Percentiles rank a stretch among this genome's conserved stretches.
Evolutionary conservation across 1,140 invertebrate genomes (phyloP).

Genomic region (Zaprionus kolodkinae): DNA sequence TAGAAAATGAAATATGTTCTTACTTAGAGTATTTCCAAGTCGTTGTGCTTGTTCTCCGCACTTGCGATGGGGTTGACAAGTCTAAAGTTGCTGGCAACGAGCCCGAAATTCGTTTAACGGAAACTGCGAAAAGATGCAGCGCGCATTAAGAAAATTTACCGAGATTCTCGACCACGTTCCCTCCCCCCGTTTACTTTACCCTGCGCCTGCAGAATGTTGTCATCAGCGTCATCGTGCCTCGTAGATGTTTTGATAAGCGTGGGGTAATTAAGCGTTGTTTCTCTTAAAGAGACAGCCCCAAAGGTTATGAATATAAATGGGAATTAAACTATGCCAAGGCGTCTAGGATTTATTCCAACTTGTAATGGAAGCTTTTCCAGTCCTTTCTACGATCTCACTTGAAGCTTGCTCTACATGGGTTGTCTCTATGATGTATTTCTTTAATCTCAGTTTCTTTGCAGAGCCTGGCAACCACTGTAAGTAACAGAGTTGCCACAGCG

Average conservation of each 20-base stretch:
- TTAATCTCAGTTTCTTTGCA: constrained; percentile 39
- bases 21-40: constrained; percentile 9
- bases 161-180: constrained; percentile 17
- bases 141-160: constrained; percentile 74
- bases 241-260: constrained; percentile 79
- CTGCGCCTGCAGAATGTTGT: constrained; percentile 26
- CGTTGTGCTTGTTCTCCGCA: background rate
- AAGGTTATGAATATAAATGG: constrained; percentile 81
- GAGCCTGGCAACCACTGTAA: constrained; percentile 63
- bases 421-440: too few relatives aligned
- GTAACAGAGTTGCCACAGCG: constrained; percentile 48
- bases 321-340: constrained; percentile 78
- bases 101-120: constrained; percentile 48
- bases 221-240: constrained; percentile 53
- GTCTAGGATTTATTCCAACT: background rate
- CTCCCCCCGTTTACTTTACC: background rate
- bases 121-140: constrained; percentile 49
- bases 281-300: background rate
- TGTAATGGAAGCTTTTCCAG: background rate
- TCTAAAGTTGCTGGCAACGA: constrained; percentile 71
- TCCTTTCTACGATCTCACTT: too few relatives aligned
- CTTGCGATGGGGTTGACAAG: constrained; percentile 68
- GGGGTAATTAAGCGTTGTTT: constrained; percentile 72
- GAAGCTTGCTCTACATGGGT: too few relatives aligned
- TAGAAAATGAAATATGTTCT: background rate